Conservation (phyloP, 2,113 vertebrate species). For the Gambusia holbrooki region DNA sequence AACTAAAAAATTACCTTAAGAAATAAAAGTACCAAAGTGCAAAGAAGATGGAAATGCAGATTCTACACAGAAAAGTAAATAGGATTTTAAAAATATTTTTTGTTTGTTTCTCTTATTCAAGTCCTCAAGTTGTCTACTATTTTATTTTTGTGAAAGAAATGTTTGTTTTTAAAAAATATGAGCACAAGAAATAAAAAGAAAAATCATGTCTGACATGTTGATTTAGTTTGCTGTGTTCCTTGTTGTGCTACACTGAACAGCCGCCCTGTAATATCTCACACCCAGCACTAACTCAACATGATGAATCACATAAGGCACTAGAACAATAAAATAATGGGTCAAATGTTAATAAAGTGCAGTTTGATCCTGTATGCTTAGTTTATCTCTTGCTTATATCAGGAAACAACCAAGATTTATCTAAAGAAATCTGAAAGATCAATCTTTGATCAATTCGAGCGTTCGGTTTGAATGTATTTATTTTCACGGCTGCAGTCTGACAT, state of each 20-base stretch:
- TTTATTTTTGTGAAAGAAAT: not conserved
- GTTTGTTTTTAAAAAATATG: not conserved
- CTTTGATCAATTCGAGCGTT: no score
- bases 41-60: not conserved
- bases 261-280: not conserved
- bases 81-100: no score
- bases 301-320: not conserved
- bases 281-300: not conserved
- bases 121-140: not conserved
- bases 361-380: no score
- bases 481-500: not conserved
- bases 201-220: not conserved
- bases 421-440: no score
- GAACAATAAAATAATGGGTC: not conserved
- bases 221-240: not conserved
- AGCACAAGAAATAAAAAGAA: not conserved
- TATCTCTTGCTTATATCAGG: no score
- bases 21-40: not conserved
- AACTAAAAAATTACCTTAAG: not conserved
- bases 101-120: no score
- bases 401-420: no score
- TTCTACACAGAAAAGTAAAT: not conserved
- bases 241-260: not conserved
- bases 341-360: not conserved
- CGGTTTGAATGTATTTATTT: no score